These are phyloP conservation scores for Protophormia terraenovae DNA, from an alignment of 2,888 invertebrate species.

Conservation along the genomic window DNA sequence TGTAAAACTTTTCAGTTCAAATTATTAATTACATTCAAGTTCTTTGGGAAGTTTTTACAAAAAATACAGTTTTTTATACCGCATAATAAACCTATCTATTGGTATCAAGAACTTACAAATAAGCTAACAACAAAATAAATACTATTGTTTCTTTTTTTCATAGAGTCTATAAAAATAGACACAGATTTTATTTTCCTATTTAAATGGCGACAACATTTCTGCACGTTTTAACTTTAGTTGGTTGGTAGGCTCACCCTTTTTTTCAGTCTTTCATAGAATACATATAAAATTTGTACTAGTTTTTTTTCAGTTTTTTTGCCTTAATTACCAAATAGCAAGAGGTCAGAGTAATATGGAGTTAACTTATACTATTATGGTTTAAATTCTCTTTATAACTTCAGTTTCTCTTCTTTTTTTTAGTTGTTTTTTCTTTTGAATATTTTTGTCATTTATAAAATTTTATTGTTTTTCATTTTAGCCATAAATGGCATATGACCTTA, in stretches of 20 bases:
- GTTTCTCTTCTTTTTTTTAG: neutral
- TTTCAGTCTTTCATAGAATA: neutral
- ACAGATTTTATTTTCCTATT: neutral
- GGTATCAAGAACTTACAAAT: no score
- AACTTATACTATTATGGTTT: neutral
- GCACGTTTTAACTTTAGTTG: neutral
- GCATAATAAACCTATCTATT: no score
- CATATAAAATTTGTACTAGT: neutral
- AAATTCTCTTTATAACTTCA: neutral
- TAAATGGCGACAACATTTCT: conserved; percentile 24
- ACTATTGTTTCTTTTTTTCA: neutral
- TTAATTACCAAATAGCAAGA: neutral
- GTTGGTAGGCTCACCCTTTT: neutral
- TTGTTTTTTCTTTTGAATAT: neutral
- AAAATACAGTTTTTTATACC: no score
- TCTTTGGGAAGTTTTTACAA: no score
- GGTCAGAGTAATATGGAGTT: neutral
- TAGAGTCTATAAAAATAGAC: neutral
- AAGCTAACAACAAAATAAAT: no score
- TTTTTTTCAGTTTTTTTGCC: conserved; percentile 10
- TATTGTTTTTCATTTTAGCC: conserved; percentile 34
- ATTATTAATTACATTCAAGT: no score
- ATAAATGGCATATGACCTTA: conserved; percentile 44
- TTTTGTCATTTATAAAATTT: conserved; percentile 18
- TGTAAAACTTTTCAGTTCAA: no score